Base-by-base conservation (phyloP, 2,888 invertebrate genomes). In the Leistus spinibarbis region DNA sequence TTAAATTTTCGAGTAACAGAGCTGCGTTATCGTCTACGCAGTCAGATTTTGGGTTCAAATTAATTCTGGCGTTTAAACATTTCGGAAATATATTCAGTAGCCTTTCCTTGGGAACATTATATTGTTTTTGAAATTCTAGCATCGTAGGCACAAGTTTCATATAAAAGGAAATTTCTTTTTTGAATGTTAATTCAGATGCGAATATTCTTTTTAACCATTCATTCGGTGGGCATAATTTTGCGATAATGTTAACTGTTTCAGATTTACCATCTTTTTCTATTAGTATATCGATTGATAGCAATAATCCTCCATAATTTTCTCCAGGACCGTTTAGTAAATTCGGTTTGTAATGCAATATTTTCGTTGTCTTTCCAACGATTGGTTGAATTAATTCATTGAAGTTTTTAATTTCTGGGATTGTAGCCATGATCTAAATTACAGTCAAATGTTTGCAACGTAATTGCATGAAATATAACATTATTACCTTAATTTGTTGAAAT, bases 261-360 rank as follows among this genome's bases (percentile, higher is more conserved):
- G 72, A 69, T 9, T 76, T 68, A 0, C 78, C 57, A 1, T 78
- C 76, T 57, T 80, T 80, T 63, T 77, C 60, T 5, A 84, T 70
- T 68, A 80, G 80, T 0, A 83, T 63, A n/a, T 77, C 71, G 17
- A 77, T 77, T 1, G 83, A 81, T 0, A 88, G 77, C 79, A 89
- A 87, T 0, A 86, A 80, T 77, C 89, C 88, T 1, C 88, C 88
- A 79, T 88, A 89, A 80, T 89, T 88, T 76, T 89, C 89, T 0
- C 88, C 88, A 0, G 85, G 85, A 24, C 86, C 86, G 24, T 85
- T 86, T 22, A 86, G 80, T 77, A 24, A 20, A 56, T 69, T 0
- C 74, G 54, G 3, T 63, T 77, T 10, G 77, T 79, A 3, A 83
- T 76, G 16, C 1, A 82, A 22, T 20, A 79, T 70, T 66, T 57